Percentiles rank a stretch among this genome's conserved stretches.
phyloP scores from a whole-genome alignment of 1,140 invertebrate genomes.

The Drosophila athabasca region DNA sequence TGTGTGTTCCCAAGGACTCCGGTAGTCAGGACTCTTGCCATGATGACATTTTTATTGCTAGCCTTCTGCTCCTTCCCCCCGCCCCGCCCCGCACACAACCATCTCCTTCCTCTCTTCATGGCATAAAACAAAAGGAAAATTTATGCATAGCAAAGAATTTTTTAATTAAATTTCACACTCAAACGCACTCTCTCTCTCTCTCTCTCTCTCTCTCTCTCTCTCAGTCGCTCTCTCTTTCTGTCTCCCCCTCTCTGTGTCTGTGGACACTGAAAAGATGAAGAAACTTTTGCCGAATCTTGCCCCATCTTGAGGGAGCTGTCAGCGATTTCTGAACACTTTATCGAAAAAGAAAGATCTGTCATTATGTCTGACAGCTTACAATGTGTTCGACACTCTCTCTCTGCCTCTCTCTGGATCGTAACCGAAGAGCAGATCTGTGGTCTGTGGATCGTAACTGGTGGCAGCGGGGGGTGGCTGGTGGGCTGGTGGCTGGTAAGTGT shows the following conservation, averaged over 20 bases:
- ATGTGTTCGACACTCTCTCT: conserved; percentile 35
- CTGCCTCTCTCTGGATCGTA: neutral
- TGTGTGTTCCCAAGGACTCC: conserved; percentile 30
- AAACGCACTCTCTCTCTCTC: conserved; percentile 39
- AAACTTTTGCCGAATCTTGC: conserved; percentile 30
- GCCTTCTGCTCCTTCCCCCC: conserved; percentile 5
- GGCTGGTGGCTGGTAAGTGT: conserved; percentile 42
- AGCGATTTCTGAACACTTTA: conserved; percentile 55
- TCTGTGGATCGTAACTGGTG: too few species aligned
- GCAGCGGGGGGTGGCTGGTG: too few species aligned
- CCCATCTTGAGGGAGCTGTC: conserved; percentile 22
- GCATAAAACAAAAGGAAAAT: conserved; percentile 72
- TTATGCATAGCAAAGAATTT: conserved; percentile 78
- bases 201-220: too few species aligned
- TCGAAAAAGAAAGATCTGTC: conserved; percentile 57
- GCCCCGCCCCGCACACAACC: neutral
- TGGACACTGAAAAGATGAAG: too few species aligned
- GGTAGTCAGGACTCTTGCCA: conserved; percentile 43
- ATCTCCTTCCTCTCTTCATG: neutral
- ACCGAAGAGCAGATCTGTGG: too few species aligned
- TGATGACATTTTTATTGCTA: conserved; percentile 78
- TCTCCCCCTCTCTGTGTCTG: too few species aligned
- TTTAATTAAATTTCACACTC: conserved; percentile 78
- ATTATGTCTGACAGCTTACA: conserved; percentile 70
- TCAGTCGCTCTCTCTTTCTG: too few species aligned